Evolutionary conservation across 2,888 invertebrate genomes (phyloP).

Genomic region (Herminia tarsipennalis): DNA sequence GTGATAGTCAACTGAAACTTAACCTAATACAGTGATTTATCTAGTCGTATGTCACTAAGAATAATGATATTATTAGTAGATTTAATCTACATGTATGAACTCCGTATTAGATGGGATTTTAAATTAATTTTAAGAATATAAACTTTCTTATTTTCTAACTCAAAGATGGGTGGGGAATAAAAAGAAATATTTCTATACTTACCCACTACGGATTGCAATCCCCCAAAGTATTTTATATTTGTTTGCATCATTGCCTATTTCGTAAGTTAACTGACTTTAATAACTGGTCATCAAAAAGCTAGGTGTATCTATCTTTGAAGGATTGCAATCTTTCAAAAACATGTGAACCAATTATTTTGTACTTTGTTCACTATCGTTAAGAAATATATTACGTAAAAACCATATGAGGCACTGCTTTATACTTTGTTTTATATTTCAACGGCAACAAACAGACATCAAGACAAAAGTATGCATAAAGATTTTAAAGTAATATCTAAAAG

Average conservation of each 20-base stretch:
- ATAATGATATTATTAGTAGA: constrained; percentile 70
- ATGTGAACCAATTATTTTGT: constrained; percentile 66
- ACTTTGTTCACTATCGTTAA: constrained; percentile 64
- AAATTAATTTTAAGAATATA: constrained; percentile 58
- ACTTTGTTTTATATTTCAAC: constrained; percentile 29
- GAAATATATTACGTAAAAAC: constrained; percentile 36
- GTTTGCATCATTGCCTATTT: constrained; percentile 3
- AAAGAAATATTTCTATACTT: constrained; percentile 63
- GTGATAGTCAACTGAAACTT: constrained; percentile 53
- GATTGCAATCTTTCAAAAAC: constrained; percentile 43
- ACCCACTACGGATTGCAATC: constrained; percentile 51
- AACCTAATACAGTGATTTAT: constrained; percentile 63
- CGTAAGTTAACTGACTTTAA: no score
- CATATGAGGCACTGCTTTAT: constrained; percentile 35
- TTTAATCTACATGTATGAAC: constrained; percentile 70
- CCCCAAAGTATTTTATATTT: constrained; percentile 26
- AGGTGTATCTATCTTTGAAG: constrained; percentile 27
- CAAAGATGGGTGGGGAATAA: constrained; percentile 62
- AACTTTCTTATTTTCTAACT: constrained; percentile 61
- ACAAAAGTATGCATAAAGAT: constrained; percentile 7
- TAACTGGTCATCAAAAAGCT: constrained; percentile 4
- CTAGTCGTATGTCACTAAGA: constrained; percentile 61
- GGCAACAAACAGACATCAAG: constrained; percentile 14
- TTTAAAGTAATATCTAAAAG: constrained; percentile 35
- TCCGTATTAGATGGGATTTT: constrained; percentile 51